Evolutionary conservation across 2,797 vertebrate species (phyloP).

Genomic region (Molossus molossus): DNA sequence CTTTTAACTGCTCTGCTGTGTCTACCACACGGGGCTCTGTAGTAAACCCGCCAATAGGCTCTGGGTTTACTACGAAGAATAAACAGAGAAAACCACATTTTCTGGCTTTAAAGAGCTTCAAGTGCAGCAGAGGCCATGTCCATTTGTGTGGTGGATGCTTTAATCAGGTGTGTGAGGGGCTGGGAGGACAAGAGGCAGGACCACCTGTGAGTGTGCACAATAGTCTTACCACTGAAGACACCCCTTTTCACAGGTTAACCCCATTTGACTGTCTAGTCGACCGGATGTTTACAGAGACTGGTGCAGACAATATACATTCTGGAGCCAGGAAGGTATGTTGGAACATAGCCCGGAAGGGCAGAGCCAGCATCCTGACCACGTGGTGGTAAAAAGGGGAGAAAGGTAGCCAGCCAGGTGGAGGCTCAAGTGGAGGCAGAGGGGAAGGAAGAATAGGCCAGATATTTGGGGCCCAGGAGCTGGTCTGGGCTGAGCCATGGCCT

Average conservation of each 20-base stretch:
- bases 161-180: not conserved
- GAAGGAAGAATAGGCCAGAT: not conserved
- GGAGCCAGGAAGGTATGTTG: not conserved
- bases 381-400: not conserved
- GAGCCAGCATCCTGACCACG: not conserved
- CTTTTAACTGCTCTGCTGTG: not conserved
- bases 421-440: not conserved
- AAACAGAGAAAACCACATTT: not conserved
- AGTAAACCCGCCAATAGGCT: not conserved
- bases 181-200: not conserved
- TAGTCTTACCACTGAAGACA: not conserved
- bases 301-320: not conserved
- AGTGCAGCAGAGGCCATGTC: not conserved
- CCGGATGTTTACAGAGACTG: not conserved
- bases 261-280: not conserved
- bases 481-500: not conserved
- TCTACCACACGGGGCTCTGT: not conserved
- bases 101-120: constrained; percentile 18
- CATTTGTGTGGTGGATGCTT: not conserved
- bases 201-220: not conserved
- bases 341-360: not conserved
- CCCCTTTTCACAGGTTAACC: not conserved
- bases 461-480: not conserved
- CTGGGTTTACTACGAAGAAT: not conserved
- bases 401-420: not conserved